Evolutionary conservation across 2,888 invertebrate genomes (phyloP), one percentile per base, ranked within the genome.

Genomic region (Philonicus albiceps): DNA sequence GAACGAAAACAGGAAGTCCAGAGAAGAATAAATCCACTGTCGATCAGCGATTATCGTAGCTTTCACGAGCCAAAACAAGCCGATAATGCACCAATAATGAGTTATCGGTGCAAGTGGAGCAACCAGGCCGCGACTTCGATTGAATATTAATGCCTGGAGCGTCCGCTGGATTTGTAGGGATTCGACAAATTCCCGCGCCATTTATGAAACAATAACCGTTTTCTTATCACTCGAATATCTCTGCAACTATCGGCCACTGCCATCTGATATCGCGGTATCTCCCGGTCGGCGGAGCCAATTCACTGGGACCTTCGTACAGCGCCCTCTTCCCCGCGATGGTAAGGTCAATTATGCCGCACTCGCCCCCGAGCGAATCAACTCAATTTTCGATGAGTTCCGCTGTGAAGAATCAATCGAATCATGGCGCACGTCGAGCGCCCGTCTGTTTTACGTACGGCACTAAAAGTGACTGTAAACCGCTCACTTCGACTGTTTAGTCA

Each of bases 401-500:
- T 7, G 27, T 22, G 6, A 53, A 13, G 22, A 80, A 80, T 80
- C 30, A 80, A 80, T 80, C 43, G 80, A 80, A 80, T 80, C 80
- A 22, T 22, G 49, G 34, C 64, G 55, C 83, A 37, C 64, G 19
- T 55, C 31, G 27, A 37, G 37, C 31, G 34, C 40, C 30, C 27
- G 34, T 27, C 34, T 22, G 53, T n/a, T 31, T 49, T 74, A 74
- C 85, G 53, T 74, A 49, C 49, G 31, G 30, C 74, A 30, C 74
- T 22, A 31, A 30, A 64, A 53, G 31, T 64, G 40, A 31, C 22
- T 74, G 37, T 73, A 78, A 76, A 64, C 84, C 85, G 73, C 81
- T 81, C 88, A 81, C 88, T 87, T 34, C 74, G 72, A 85, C 74
- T 40, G 86, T 85, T 86, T 87, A 87, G 75, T 85, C 86, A 76